Evolutionary conservation across 2,113 vertebrate species (phyloP), one percentile per base, ranked within the genome.

Genomic region (Gymnobelideus leadbeateri): DNA sequence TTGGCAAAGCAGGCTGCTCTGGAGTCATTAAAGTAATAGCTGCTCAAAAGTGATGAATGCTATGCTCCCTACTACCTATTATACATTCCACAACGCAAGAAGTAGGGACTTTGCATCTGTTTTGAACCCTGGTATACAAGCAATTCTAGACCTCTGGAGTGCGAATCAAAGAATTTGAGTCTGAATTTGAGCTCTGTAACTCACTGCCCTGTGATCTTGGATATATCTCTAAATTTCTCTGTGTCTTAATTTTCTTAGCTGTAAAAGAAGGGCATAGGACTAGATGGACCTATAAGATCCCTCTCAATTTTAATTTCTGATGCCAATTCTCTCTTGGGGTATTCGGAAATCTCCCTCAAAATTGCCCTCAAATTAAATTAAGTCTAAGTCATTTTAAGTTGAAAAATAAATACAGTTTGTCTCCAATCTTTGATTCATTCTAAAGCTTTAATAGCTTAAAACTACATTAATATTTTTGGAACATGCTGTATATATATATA

Each of bases 291-390:
- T 84, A 6, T 43, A 43, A 84, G n/a, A 84, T 84, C 47, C 68
- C 16, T 12, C 37, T 84, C 16, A 8, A 12, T 37, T 68, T 68
- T 21, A n/a, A 43, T 84, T 43, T 43, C 19, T 43, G n/a, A 84
- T 43, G 19, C n/a, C n/a, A 84, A 23, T 84, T 84, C 16, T 84
- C n/a, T 43, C n/a, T 23, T 21, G 43, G 19, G 26, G 43, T 55
- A 24, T 90, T 50, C 11, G n/a, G 26, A n/a, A 21, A 53, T 46
- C 77, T 91, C 51, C 92, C 57, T 26, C 25, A n/a, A 21, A 21
- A 95, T 19, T 92, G 43, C 23, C 61, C 55, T 91, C 89, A 95
- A 52, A 68, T 49, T 25, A 50, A n/a, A 26, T 84, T 50, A 51
- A 84, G 49, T 91, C 51, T 47, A 94, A 54, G 89, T 55, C 8